A percentile compares a stretch with the other conserved stretches of the same genome.
Conservation (phyloP, 2,113 vertebrate genomes). For the Oreochromis tanganicae region DNA sequence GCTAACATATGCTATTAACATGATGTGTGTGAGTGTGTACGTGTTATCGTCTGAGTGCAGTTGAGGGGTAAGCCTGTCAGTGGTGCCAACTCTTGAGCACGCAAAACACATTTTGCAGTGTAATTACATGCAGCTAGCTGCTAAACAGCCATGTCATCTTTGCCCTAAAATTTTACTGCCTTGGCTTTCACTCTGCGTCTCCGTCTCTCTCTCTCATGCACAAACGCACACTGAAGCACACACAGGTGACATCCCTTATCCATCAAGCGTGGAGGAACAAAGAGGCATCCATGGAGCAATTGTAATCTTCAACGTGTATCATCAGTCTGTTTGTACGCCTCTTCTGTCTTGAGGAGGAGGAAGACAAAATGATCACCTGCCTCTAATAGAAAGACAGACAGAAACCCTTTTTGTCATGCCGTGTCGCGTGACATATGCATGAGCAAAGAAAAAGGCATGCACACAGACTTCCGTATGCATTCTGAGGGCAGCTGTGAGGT, state of each 20-base stretch:
- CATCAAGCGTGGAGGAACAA: slow-evolving; percentile 38
- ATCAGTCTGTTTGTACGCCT: not conserved
- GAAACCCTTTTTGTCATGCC: not conserved
- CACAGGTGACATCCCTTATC: slow-evolving; percentile 39
- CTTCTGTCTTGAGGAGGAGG: not conserved
- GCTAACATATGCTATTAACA: slow-evolving; percentile 24
- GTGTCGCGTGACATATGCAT: not conserved
- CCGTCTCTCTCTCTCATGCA: not conserved
- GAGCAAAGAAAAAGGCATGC: not conserved
- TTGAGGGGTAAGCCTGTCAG: slow-evolving; percentile 6
- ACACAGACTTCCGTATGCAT: not conserved
- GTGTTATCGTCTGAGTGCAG: not conserved
- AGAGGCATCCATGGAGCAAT: slow-evolving; percentile 24
- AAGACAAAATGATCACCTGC: slow-evolving; percentile 17
- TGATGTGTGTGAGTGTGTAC: not conserved
- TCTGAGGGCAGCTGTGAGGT: not conserved
- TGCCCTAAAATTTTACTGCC: not conserved
- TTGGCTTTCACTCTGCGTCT: not conserved
- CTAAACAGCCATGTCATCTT: slow-evolving; percentile 44
- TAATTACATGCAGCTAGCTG: slow-evolving; percentile 55
- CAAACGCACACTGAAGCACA: slow-evolving; percentile 4
- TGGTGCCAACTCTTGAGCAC: slow-evolving; percentile 43
- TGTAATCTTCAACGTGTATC: slow-evolving; percentile 32
- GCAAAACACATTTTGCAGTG: slow-evolving; percentile 31
- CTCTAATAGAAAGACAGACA: not conserved